These are phyloP conservation scores for Rhegmatorhina hoffmannsi DNA, from an alignment of 2,113 vertebrate genomes.

Conservation along the genomic window DNA sequence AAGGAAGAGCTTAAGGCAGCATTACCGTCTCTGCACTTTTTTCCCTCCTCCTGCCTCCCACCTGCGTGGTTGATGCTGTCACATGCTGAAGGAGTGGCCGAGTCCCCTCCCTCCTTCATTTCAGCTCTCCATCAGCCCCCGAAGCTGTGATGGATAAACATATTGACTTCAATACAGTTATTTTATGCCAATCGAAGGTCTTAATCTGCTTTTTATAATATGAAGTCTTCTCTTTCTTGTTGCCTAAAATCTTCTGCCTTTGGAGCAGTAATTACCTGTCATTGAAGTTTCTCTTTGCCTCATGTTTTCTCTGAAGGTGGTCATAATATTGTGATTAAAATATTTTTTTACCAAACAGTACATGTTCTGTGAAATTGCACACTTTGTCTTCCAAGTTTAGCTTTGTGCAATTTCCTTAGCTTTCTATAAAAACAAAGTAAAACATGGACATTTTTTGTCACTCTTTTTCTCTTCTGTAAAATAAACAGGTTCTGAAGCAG, in stretches of 20 bases:
- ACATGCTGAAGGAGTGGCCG: background rate
- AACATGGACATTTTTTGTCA: background rate
- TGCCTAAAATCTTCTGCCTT: background rate
- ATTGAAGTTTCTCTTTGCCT: background rate
- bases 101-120: background rate
- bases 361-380: background rate
- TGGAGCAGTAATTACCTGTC: background rate
- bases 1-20: background rate
- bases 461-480: background rate
- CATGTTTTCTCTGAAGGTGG: background rate
- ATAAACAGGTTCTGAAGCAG: background rate
- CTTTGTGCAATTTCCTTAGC: background rate
- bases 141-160: background rate
- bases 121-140: background rate
- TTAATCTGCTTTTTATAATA: background rate
- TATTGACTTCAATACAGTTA: background rate
- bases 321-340: background rate
- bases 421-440: background rate
- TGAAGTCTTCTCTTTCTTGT: background rate
- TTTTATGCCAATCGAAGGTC: background rate
- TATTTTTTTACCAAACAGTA: background rate
- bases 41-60: background rate
- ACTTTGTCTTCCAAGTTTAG: background rate
- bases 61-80: fast-evolving
- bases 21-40: background rate